phyloP scores from a whole-genome alignment of 2,888 invertebrate genomes.

The Tetragonisca angustula region DNA sequence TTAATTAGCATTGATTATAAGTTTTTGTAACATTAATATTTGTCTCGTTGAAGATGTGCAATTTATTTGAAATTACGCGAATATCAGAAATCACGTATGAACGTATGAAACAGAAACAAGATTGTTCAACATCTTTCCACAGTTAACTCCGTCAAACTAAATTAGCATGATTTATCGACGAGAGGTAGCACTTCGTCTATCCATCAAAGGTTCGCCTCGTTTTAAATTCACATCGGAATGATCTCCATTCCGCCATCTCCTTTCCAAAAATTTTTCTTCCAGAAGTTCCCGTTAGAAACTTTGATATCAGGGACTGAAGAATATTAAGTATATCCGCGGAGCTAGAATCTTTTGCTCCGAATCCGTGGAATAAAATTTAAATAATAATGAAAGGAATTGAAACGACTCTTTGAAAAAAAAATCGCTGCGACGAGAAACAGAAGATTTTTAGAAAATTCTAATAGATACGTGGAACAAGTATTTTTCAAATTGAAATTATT shows the following conservation, averaged over 20 bases:
- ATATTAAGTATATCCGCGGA: constrained; percentile 18
- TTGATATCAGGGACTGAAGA: constrained; percentile 2
- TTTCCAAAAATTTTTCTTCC: constrained; percentile 19
- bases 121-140: not conserved
- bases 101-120: not conserved
- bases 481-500: not conserved
- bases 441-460: not conserved
- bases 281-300: constrained; percentile 10
- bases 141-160: not conserved
- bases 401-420: not conserved
- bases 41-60: too few species aligned
- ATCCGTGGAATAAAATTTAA: constrained; percentile 10
- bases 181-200: not conserved
- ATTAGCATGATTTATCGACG: constrained; percentile 11
- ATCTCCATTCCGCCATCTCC: constrained; percentile 3
- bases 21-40: too few species aligned
- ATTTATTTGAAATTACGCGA: too few species aligned
- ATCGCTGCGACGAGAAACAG: not conserved
- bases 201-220: not conserved
- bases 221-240: constrained; percentile 15
- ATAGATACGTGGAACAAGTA: too few species aligned
- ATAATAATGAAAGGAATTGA: not conserved
- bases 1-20: too few species aligned
- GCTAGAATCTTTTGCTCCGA: constrained; percentile 7
- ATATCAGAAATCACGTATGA: too few species aligned